Conservation (phyloP, 2,888 invertebrate genomes). For the Eulithis testata region DNA sequence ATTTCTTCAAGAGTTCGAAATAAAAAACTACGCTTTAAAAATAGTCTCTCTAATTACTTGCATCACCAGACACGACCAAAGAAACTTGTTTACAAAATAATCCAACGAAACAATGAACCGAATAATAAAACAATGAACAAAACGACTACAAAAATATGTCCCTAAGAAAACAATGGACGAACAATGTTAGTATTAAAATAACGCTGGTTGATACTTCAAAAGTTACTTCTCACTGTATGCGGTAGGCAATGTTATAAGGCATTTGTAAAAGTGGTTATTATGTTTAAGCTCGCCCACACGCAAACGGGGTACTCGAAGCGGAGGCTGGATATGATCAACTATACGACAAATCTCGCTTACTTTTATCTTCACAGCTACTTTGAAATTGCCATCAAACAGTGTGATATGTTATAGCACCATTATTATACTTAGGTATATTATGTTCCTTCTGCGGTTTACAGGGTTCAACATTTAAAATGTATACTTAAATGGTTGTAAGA, state of each 20-base stretch:
- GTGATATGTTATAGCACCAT: no score
- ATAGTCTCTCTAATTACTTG: constrained; percentile 8
- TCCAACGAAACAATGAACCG: constrained; percentile 41
- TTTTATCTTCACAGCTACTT: not conserved
- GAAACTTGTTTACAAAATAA: constrained; percentile 37
- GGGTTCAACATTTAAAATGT: no score
- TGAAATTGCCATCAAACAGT: no score
- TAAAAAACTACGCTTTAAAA: not conserved
- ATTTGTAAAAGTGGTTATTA: constrained; percentile 73
- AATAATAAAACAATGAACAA: constrained; percentile 52
- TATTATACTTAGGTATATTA: no score
- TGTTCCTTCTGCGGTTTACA: no score
- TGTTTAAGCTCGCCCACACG: constrained; percentile 76
- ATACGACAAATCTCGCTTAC: not conserved
- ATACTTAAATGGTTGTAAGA: no score
- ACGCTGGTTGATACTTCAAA: constrained; percentile 73
- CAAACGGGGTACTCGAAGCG: constrained; percentile 34
- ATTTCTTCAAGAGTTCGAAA: no score
- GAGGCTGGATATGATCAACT: not conserved
- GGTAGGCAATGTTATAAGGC: constrained; percentile 70
- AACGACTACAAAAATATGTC: constrained; percentile 66
- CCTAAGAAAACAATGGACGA: constrained; percentile 75
- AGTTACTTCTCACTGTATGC: constrained; percentile 71
- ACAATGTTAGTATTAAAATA: constrained; percentile 69
- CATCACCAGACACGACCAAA: constrained; percentile 13